Evolutionary conservation across 1,140 invertebrate species (phyloP).

Genomic region (Oppia nitens): DNA sequence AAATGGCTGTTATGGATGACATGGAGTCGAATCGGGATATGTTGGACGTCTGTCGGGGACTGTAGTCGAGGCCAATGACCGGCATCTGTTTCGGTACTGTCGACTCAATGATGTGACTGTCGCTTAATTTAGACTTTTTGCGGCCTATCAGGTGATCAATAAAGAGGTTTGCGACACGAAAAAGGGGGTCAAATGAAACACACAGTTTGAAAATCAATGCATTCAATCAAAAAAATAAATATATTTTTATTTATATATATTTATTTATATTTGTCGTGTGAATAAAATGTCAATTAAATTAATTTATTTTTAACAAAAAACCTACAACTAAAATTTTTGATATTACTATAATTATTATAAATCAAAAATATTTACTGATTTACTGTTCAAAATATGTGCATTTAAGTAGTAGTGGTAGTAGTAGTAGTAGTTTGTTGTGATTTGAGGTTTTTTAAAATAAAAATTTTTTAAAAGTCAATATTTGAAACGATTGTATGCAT

Average conservation of each 20-base stretch:
- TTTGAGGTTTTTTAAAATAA: background rate
- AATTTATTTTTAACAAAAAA: background rate
- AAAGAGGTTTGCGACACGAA: background rate
- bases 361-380: background rate
- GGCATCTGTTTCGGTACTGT: constrained; percentile 7
- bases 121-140: background rate
- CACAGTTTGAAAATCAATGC: background rate
- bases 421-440: background rate
- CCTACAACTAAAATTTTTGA: background rate
- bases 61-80: constrained; percentile 9
- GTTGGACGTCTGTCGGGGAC: background rate
- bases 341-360: background rate
- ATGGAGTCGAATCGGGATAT: constrained; percentile 6
- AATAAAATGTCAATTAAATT: background rate
- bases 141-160: background rate
- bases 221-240: background rate
- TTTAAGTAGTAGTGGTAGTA: background rate
- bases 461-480: too few species aligned
- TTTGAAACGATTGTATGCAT: background rate
- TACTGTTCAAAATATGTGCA: too few species aligned
- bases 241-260: background rate
- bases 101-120: background rate
- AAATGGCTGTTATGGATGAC: constrained; percentile 8
- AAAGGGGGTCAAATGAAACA: background rate
- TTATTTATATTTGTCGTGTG: background rate